These are phyloP conservation scores for Frankliniella intonsa DNA, from an alignment of 2,888 invertebrate species.

Conservation along the genomic window DNA sequence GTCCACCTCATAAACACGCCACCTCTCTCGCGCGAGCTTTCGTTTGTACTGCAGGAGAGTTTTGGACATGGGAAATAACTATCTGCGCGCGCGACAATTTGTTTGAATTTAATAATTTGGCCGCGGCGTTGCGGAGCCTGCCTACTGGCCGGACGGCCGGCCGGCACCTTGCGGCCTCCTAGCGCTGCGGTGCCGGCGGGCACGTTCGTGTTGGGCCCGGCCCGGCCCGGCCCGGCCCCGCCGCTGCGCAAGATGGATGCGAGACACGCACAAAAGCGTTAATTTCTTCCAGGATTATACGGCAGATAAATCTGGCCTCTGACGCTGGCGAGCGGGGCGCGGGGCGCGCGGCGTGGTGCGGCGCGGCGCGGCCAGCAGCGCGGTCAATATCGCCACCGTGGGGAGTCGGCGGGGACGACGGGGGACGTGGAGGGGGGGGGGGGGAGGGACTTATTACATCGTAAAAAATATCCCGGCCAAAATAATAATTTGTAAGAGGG, in stretches of 20 bases:
- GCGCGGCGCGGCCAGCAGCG: background rate
- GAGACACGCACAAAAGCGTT: constrained; percentile 21
- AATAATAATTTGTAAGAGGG: background rate
- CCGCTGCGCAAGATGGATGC: constrained; percentile 11
- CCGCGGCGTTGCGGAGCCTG: no score
- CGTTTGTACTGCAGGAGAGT: no score
- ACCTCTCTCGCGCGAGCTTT: no score
- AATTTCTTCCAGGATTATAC: constrained; percentile 27
- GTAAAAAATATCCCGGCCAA: background rate
- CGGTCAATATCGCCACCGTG: constrained; percentile 20
- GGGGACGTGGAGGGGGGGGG: background rate
- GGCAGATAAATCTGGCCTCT: constrained; percentile 22
- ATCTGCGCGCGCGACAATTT: no score
- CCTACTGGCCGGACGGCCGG: no score
- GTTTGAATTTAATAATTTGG: no score
- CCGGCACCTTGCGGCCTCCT: no score
- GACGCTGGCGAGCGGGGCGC: background rate
- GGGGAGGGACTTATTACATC: background rate
- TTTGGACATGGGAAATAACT: no score
- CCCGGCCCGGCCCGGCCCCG: background rate
- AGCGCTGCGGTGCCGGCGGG: no score
- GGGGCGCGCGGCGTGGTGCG: background rate
- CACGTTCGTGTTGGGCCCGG: no score
- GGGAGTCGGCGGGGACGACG: background rate
- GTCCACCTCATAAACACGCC: no score